Conservation (phyloP, 2,113 vertebrate genomes). For the Percopsis transmontana region DNA sequence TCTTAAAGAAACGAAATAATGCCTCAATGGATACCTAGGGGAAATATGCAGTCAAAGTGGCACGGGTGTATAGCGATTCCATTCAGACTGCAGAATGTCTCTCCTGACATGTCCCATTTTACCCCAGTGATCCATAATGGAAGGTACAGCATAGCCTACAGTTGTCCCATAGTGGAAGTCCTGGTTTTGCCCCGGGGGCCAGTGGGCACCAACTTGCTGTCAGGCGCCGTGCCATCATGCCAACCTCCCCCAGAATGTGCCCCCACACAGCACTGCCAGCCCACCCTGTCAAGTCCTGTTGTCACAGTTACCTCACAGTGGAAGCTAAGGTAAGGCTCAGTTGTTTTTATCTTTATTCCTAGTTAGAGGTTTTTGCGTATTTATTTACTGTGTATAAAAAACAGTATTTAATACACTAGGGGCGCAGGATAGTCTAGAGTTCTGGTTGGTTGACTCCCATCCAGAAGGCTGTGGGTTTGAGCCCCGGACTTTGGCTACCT, state of each 20-base stretch:
- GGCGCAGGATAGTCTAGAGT: too few relatives aligned
- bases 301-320: too few relatives aligned
- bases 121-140: slow-evolving; percentile 56
- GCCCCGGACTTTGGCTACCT: too few relatives aligned
- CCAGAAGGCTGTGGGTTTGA: too few relatives aligned
- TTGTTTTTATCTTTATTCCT: too few relatives aligned
- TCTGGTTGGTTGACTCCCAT: too few relatives aligned
- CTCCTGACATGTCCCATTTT: slow-evolving; percentile 60
- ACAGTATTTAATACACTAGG: too few relatives aligned
- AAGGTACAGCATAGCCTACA: slow-evolving; percentile 42
- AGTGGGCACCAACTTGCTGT: slow-evolving; percentile 64
- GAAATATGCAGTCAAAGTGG: slow-evolving; percentile 25
- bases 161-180: slow-evolving; percentile 33
- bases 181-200: slow-evolving; percentile 44
- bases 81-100: slow-evolving; percentile 30
- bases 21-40: slow-evolving; percentile 28
- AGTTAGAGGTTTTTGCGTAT: too few relatives aligned
- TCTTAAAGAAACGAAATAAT: neutral
- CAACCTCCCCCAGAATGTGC: slow-evolving; percentile 60
- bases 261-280: slow-evolving; percentile 40
- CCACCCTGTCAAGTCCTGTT: slow-evolving; percentile 56
- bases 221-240: slow-evolving; percentile 66
- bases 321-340: too few relatives aligned
- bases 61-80: slow-evolving; percentile 31
- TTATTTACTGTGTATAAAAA: too few relatives aligned